Conservation (phyloP, 2,113 vertebrate species). For the Hydrolagus affinis region DNA sequence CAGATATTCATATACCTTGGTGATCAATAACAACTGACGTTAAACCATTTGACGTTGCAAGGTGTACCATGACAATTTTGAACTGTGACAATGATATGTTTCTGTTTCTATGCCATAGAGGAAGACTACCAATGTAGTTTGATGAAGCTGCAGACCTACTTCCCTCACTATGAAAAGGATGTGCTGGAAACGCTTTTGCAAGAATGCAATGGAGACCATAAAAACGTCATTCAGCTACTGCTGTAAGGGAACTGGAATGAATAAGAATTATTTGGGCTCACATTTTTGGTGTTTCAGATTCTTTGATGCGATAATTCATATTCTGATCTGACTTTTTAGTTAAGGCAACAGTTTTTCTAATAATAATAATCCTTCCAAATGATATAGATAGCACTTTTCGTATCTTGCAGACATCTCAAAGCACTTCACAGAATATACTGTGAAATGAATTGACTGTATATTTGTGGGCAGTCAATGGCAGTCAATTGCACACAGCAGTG, state of each 20-base stretch:
- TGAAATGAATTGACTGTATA: no score
- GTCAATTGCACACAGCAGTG: no score
- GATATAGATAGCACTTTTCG: no score
- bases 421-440: no score
- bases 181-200: constrained; percentile 49
- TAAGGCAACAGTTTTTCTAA: not conserved
- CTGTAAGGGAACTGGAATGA: constrained; percentile 11
- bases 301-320: no score
- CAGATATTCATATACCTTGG: no score
- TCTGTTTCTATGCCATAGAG: constrained; percentile 31
- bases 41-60: no score
- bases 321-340: not conserved
- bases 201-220: constrained; percentile 47
- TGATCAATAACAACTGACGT: no score
- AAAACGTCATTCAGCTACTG: constrained; percentile 44
- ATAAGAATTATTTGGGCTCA: not conserved
- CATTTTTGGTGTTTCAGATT: not conserved
- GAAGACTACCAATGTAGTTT: constrained; percentile 42
- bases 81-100: not conserved
- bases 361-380: no score
- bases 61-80: no score
- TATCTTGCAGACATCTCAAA: no score
- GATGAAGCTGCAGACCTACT: constrained; percentile 44
- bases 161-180: constrained; percentile 39
- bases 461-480: no score